Evolutionary conservation across 2,113 vertebrate species (phyloP).

Genomic region (Psittacula cyanocephala): DNA sequence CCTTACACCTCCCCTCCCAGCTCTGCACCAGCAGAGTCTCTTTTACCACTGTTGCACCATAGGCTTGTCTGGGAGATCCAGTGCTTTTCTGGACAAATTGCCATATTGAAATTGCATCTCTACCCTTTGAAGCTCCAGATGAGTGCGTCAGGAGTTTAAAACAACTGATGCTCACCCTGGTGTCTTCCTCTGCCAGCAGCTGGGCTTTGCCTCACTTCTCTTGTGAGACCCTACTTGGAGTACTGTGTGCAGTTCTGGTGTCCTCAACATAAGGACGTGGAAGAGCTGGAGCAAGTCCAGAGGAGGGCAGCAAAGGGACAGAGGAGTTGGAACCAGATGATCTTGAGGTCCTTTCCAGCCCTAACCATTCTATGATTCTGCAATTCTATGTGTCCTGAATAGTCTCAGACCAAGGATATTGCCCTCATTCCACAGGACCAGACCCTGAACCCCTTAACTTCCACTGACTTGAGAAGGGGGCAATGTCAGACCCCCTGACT

Average conservation of each 20-base stretch:
- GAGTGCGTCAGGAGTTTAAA: background rate
- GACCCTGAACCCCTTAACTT: background rate
- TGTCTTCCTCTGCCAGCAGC: background rate
- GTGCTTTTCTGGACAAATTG: background rate
- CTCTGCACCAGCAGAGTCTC: accelerated
- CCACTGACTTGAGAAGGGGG: background rate
- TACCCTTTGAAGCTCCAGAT: background rate
- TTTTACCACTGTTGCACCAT: background rate
- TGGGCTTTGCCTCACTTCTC: background rate
- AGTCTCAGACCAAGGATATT: background rate
- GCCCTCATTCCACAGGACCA: background rate
- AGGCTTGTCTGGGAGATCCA: background rate
- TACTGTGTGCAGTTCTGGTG: background rate
- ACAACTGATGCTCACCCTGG: background rate
- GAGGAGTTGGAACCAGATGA: background rate
- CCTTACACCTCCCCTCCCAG: background rate
- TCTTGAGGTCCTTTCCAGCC: background rate
- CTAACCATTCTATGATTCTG: background rate
- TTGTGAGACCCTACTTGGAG: background rate
- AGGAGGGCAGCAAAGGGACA: background rate
- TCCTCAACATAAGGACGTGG: background rate
- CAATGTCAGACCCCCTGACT: background rate
- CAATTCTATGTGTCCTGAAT: background rate
- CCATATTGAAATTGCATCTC: background rate
- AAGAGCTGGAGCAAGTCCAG: background rate